A percentile compares a stretch with the other conserved stretches of the same genome.
Evolutionary conservation across 2,113 vertebrate genomes (phyloP).

Genomic region (Crocuta crocuta): DNA sequence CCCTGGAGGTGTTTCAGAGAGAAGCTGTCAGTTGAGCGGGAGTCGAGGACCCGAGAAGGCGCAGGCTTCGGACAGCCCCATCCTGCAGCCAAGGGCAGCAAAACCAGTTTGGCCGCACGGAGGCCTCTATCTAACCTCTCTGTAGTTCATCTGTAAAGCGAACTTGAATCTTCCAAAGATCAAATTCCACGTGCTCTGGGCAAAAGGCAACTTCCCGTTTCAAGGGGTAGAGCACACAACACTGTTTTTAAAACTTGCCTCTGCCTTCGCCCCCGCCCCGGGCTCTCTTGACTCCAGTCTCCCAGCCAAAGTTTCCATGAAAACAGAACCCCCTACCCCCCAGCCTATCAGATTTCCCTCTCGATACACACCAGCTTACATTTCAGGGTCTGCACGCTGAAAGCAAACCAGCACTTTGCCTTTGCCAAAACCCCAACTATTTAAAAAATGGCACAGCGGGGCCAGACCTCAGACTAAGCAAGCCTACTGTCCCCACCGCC

Average conservation of each 20-base stretch:
- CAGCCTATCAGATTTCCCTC: background rate
- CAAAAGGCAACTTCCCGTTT: conserved; percentile 69
- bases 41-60: background rate
- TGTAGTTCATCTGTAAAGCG: background rate
- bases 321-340: conserved; percentile 29
- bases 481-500: background rate
- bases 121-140: background rate
- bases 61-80: background rate
- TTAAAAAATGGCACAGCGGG: conserved; percentile 50
- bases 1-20: background rate
- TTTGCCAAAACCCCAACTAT: conserved; percentile 76
- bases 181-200: conserved; percentile 63
- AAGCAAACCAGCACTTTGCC: background rate
- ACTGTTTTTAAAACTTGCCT: background rate
- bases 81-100: background rate
- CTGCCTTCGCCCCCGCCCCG: background rate
- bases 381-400: conserved; percentile 31
- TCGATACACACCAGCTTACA: background rate
- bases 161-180: conserved; percentile 48
- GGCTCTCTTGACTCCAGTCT: background rate
- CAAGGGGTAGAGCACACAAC: background rate
- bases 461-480: conserved; percentile 69
- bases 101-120: conserved; percentile 25
- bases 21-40: background rate
- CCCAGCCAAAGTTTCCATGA: background rate